Conservation (phyloP, 2,797 vertebrate genomes). For the Siniperca undulata region DNA sequence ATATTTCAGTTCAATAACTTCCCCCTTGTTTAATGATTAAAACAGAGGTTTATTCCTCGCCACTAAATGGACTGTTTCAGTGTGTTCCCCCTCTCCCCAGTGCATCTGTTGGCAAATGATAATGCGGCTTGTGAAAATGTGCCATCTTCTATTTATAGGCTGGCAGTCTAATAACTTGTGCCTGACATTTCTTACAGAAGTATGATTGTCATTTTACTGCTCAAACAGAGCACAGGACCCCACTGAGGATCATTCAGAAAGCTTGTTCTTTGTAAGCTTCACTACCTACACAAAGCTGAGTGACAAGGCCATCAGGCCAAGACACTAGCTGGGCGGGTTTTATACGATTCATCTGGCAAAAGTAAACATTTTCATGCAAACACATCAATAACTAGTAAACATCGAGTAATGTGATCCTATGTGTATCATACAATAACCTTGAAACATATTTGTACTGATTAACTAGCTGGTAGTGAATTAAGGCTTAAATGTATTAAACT, state of each 20-base stretch:
- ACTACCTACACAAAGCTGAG: neutral
- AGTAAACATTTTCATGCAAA: neutral
- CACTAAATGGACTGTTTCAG: slow-evolving; percentile 72
- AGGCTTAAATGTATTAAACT: too few relatives aligned
- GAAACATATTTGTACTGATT: neutral
- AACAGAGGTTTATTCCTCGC: slow-evolving; percentile 76
- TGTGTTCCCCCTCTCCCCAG: slow-evolving; percentile 41
- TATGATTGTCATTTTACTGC: slow-evolving; percentile 71
- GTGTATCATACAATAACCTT: neutral
- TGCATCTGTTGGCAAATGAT: slow-evolving; percentile 82
- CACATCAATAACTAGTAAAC: too few relatives aligned
- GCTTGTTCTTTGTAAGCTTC: neutral
- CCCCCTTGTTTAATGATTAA: slow-evolving; percentile 78
- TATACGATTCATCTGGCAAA: neutral
- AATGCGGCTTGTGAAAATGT: slow-evolving; percentile 77
- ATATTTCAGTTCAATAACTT: slow-evolving; percentile 74
- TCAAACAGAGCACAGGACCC: slow-evolving; percentile 15
- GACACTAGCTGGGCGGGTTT: neutral
- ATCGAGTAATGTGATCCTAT: neutral
- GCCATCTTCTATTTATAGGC: slow-evolving; percentile 81
- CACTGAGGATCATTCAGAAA: neutral
- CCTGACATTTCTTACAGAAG: slow-evolving; percentile 74
- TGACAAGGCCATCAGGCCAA: neutral
- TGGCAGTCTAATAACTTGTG: slow-evolving; percentile 78
- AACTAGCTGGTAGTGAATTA: neutral